Percentiles rank a stretch among this genome's conserved stretches.
Conservation (phyloP, 2,888 invertebrate species). For the Drosophila picticornis region DNA sequence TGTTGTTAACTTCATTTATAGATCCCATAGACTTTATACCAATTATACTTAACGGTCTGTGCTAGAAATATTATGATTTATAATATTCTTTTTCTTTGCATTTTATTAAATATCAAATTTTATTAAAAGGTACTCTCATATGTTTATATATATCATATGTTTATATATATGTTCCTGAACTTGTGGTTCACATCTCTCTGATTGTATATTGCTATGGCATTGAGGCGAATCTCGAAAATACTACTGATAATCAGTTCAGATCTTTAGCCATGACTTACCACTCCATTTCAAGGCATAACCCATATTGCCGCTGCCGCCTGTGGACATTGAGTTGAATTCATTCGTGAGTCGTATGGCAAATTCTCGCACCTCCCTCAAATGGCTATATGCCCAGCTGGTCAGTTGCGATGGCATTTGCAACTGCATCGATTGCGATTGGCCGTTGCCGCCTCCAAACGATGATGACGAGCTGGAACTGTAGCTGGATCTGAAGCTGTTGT, state of each 20-base stretch:
- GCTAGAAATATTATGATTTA: no score
- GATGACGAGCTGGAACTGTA: conserved; percentile 60
- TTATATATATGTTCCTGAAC: background rate
- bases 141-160: background rate
- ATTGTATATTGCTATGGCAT: background rate
- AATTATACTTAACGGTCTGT: no score
- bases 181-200: background rate
- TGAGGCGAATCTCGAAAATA: background rate
- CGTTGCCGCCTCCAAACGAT: conserved; percentile 39
- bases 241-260: background rate
- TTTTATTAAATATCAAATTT: background rate
- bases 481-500: conserved; percentile 56
- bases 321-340: conserved; percentile 80
- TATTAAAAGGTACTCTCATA: background rate
- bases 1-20: background rate
- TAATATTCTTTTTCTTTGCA: background rate
- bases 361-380: conserved; percentile 78
- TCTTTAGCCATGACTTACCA: conserved; percentile 67
- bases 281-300: conserved; percentile 67
- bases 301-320: conserved; percentile 51
- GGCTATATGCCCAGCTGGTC: conserved; percentile 77
- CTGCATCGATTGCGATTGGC: conserved; percentile 31
- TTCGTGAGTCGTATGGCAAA: conserved; percentile 80
- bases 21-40: background rate
- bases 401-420: conserved; percentile 55